Conservation (phyloP, 1,140 invertebrate species). For the Leguminivora glycinivorella region DNA sequence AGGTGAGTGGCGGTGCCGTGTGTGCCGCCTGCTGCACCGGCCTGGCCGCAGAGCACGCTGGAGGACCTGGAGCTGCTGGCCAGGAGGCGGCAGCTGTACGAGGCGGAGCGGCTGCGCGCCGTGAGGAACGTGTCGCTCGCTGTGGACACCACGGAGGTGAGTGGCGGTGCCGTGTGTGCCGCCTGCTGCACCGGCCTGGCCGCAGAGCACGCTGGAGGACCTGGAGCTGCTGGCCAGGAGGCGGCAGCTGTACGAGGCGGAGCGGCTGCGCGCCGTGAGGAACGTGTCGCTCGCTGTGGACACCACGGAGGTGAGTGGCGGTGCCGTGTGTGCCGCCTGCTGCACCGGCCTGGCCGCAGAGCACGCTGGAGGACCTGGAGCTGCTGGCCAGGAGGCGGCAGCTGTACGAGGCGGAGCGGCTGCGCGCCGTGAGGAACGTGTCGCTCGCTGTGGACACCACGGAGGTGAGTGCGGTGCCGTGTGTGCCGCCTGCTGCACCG, state of each 20-base stretch:
- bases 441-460: slow-evolving; percentile 41
- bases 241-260: slow-evolving; percentile 35
- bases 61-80: slow-evolving; percentile 39
- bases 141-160: slow-evolving; percentile 44
- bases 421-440: slow-evolving; percentile 36
- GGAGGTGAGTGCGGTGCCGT: slow-evolving; percentile 38
- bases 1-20: too few relatives aligned
- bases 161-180: too few relatives aligned
- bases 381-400: slow-evolving; percentile 37
- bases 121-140: slow-evolving; percentile 36
- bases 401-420: slow-evolving; percentile 34
- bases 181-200: slow-evolving; percentile 2
- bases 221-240: slow-evolving; percentile 38
- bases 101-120: slow-evolving; percentile 33
- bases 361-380: slow-evolving; percentile 38
- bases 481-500: too few relatives aligned
- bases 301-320: slow-evolving; percentile 41
- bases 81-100: slow-evolving; percentile 37
- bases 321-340: too few relatives aligned
- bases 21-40: background rate
- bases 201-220: slow-evolving; percentile 35
- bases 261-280: slow-evolving; percentile 31
- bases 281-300: slow-evolving; percentile 41
- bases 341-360: slow-evolving; percentile 6
- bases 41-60: slow-evolving; percentile 29